Base-by-base conservation (phyloP, 2,797 vertebrate genomes). In the Gymnocypris eckloni region DNA sequence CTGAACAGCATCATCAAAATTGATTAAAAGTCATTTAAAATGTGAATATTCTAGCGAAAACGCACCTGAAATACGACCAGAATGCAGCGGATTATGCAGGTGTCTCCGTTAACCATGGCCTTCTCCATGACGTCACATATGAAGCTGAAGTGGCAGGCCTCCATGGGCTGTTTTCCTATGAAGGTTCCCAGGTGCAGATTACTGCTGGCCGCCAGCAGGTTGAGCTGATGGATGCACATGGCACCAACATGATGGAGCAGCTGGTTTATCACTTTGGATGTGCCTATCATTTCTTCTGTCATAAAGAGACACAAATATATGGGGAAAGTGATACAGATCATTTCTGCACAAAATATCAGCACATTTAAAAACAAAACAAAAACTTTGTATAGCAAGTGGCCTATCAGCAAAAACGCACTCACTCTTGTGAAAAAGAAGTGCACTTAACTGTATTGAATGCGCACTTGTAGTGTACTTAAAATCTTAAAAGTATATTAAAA, bases 81-180 rank as follows among this genome's bases (percentile, higher is more conserved):
- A 91, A 98, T 97, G 93, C 98, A 99, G 92, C 97, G 97, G 89
- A 99, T 99, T 87, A 99, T 98, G 92, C 98, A 98, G 20, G 97
- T 97, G 82, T 99, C 98, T 33, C 97, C 96, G 39, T 97, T 98
- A 83, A 98, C 98, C 98, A 99, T 99, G 87, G 98, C 98, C 91
- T 98, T 99, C 90, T 99, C 98, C 98, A 99, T 99, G 79, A 99
- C 99, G 93, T 99, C 97, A 90, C 98, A 99, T 91, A 99, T 99
- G 89, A 97, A 98, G 96, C 96, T 97, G 64, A 99, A 97, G 91
- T 99, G 98, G 89, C 97, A 96, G 0, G 97, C 96, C 93, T 99
- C 98, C 0, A 99, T 99, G 0, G 97, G 97, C 89, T 99, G 98
- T 91, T 99, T 99, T 86, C 97, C 97, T 92, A 99, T 79, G 37